Base-by-base conservation (phyloP, 1,140 invertebrate species). In the Cotesia chilonis region DNA sequence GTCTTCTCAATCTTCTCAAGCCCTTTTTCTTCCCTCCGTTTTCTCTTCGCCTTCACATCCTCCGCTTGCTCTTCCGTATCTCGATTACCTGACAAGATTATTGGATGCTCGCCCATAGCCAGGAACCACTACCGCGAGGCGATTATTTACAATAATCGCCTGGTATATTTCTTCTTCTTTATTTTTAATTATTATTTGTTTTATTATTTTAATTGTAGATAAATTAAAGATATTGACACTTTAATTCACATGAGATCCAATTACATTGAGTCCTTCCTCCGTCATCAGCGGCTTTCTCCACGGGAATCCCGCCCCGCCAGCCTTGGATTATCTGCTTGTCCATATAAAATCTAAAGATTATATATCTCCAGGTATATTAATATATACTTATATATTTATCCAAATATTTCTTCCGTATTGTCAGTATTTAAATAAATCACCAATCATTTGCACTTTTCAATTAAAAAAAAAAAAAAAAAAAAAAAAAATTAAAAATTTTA, bases 91-190 rank as follows among this genome's bases (percentile, higher is more conserved):
- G 78, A 74, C 70, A 74, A 73, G 69, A 77, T 81, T 79, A 80
- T 81, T 77, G 79, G 75, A 79, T 81, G 74, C 78, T 80, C 81
- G 82, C 81, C 82, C 82, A 84, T 84, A 84, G 81, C 82, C 81
- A 78, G 77, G 59, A 65, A 67, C 74, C 70, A 73, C 69, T 60
- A 59, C 59, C 70, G 72, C 74, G 55, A 59, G 74, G 74, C 72
- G 74, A 38, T 51, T 71, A 37, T 47, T 47, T 47, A 47, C 41
- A 47, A 10, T 74, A 74, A 71, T 37, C 47, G 47, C 75, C 67
- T 38, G 60, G 52, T 51, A 73, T 68, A 64, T 55, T 66, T 67
- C 14, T 38, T 59, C 28, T 47, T 64, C 10, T 4, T 10, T 68
- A 54, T 71, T 65, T 65, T 36, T 64, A 38, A 28, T 12, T 10